These are phyloP conservation scores for Glaucopsyche alexis DNA, from an alignment of 2,888 invertebrate genomes.

Conservation along the genomic window DNA sequence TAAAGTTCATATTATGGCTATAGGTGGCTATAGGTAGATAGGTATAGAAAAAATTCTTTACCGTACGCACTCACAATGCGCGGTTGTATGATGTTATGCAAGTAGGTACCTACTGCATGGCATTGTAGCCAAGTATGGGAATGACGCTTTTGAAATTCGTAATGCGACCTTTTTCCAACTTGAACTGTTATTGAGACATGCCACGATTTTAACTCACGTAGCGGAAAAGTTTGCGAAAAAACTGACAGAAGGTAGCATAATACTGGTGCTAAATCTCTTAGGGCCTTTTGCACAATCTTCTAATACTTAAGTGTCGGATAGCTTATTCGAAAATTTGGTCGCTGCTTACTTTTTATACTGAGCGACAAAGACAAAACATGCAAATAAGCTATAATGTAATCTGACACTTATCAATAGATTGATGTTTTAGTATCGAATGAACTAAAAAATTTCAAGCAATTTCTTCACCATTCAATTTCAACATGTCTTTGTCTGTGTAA, in stretches of 20 bases:
- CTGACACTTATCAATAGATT: no score
- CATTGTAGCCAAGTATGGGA: slow-evolving; percentile 26
- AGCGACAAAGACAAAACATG: no score
- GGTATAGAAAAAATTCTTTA: background rate
- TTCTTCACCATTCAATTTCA: background rate
- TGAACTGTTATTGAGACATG: slow-evolving; percentile 23
- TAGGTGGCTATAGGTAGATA: background rate
- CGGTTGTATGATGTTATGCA: slow-evolving; percentile 22
- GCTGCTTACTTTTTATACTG: no score
- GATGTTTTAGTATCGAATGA: no score
- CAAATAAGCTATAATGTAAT: no score
- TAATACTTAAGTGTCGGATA: no score
- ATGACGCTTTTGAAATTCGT: slow-evolving; percentile 28
- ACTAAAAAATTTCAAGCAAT: background rate
- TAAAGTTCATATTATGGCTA: background rate
- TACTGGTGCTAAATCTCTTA: background rate
- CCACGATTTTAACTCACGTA: slow-evolving; percentile 14
- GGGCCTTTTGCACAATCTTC: no score
- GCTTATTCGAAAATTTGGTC: no score
- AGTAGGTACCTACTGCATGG: background rate
- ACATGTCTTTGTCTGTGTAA: background rate
- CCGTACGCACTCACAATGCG: slow-evolving; percentile 14
- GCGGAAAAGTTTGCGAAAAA: background rate
- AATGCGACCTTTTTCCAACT: slow-evolving; percentile 26
- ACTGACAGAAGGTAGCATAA: background rate